Percentiles rank a stretch among this genome's conserved stretches.
phyloP scores from a whole-genome alignment of 2,797 vertebrate genomes.

The Chrysocyon brachyurus region DNA sequence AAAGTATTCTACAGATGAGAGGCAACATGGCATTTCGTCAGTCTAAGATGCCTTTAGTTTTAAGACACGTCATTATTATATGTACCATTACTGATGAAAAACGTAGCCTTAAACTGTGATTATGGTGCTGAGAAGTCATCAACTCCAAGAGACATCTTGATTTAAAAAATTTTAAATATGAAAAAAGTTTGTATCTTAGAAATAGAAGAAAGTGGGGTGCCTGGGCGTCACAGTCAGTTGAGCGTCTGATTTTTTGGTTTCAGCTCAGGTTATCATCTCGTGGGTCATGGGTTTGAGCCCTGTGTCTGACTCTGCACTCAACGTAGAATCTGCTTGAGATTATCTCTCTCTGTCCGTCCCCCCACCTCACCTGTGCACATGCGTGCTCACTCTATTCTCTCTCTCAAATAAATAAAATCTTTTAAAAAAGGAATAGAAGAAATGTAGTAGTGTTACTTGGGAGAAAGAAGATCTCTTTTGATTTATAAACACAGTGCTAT shows the following conservation, averaged over 20 bases:
- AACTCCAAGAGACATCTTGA: neutral
- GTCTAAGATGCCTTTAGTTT: neutral
- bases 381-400: neutral
- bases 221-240: neutral
- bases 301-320: neutral
- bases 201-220: neutral
- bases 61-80: neutral
- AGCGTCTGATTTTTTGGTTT: neutral
- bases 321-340: neutral
- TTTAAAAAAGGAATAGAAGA: neutral
- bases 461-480: neutral
- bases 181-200: neutral
- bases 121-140: neutral
- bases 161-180: conserved; percentile 13
- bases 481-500: neutral
- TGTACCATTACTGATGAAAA: neutral
- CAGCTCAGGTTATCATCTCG: neutral
- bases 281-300: neutral
- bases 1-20: neutral
- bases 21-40: neutral
- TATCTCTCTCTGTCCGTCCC: neutral
- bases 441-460: neutral
- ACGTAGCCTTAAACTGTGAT: neutral
- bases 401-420: neutral
- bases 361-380: too few relatives aligned